These are phyloP conservation scores for Oncorhynchus nerka DNA, from an alignment of 2,113 vertebrate species.

Conservation along the genomic window DNA sequence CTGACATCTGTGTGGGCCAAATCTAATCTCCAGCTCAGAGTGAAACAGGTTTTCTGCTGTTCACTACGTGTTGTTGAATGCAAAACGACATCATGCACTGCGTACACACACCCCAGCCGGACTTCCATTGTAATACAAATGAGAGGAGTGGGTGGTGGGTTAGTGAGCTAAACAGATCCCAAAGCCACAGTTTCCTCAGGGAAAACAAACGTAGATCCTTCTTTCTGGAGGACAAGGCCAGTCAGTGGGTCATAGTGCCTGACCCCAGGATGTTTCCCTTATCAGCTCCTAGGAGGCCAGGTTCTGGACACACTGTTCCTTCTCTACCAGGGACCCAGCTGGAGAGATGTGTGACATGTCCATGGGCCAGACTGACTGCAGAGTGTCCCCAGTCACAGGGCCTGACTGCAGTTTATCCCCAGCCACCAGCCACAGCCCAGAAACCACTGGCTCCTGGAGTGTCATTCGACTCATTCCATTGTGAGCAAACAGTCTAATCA, in stretches of 20 bases:
- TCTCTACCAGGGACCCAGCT: constrained; percentile 35
- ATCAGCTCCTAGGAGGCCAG: constrained; percentile 17
- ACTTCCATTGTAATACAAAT: constrained; percentile 57
- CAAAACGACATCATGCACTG: constrained; percentile 53
- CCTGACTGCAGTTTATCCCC: no score
- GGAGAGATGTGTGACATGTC: constrained; percentile 50
- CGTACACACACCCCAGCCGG: constrained; percentile 39
- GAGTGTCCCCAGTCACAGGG: constrained; percentile 52
- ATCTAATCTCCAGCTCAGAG: constrained; percentile 42
- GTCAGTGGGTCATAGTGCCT: constrained; percentile 50
- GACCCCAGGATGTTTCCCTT: constrained; percentile 67
- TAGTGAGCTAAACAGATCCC: constrained; percentile 27
- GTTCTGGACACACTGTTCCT: constrained; percentile 52
- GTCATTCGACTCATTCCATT: no score
- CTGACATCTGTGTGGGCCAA: constrained; percentile 51
- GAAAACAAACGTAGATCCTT: constrained; percentile 65
- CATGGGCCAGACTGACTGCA: constrained; percentile 42
- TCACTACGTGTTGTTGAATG: constrained; percentile 58
- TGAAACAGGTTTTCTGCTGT: constrained; percentile 56
- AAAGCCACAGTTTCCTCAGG: constrained; percentile 69
- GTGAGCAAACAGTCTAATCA: no score
- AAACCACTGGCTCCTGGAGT: no score
- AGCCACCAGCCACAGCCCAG: no score
- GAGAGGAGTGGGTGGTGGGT: background rate
- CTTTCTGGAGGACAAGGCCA: constrained; percentile 51